These are phyloP conservation scores for Hartigia nigra DNA, from an alignment of 2,888 invertebrate genomes.

Conservation along the genomic window DNA sequence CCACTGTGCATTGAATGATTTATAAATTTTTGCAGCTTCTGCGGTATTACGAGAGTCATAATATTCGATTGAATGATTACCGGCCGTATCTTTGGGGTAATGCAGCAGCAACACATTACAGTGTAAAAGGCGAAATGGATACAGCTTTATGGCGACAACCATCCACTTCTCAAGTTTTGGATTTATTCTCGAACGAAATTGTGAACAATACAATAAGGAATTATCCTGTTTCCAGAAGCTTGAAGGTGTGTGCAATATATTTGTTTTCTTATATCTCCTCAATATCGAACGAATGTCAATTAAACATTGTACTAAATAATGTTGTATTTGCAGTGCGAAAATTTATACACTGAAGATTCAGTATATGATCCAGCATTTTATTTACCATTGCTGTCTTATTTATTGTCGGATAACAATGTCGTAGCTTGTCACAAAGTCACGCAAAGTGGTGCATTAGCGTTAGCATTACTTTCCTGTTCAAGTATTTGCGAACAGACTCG, in stretches of 20 bases:
- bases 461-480: conserved; percentile 78
- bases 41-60: conserved; percentile 76
- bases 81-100: conserved; percentile 89
- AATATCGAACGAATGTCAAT: not conserved
- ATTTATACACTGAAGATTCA: conserved; percentile 50
- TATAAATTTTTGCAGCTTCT: conserved; percentile 69
- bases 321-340: conserved; percentile 36
- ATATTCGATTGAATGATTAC: conserved; percentile 73
- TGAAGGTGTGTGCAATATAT: conserved; percentile 61
- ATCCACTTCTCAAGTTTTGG: conserved; percentile 78
- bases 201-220: conserved; percentile 76
- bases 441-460: conserved; percentile 76
- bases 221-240: conserved; percentile 75
- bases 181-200: conserved; percentile 74
- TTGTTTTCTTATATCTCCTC: not conserved
- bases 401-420: conserved; percentile 80
- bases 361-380: conserved; percentile 88
- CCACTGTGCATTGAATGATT: conserved; percentile 8
- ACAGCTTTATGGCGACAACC: conserved; percentile 78
- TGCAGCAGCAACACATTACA: conserved; percentile 82
- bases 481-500: conserved; percentile 76
- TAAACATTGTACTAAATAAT: conserved; percentile 1
- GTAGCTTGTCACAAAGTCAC: conserved; percentile 79
- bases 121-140: conserved; percentile 71
- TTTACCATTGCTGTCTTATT: conserved; percentile 79